These are phyloP conservation scores for Chloroceryle aenea DNA, from an alignment of 2,113 vertebrate genomes.

Conservation along the genomic window DNA sequence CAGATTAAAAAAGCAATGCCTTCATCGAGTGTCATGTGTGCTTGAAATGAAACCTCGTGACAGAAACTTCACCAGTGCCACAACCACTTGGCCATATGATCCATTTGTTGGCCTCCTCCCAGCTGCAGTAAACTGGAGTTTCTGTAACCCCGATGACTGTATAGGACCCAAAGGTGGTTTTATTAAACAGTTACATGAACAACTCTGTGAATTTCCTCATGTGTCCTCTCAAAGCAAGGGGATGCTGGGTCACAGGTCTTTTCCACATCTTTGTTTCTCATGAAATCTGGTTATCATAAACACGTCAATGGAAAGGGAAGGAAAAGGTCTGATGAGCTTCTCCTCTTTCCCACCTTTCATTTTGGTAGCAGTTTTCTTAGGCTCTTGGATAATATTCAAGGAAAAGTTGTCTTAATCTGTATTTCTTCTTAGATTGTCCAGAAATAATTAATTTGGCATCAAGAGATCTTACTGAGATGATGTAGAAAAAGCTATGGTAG, in stretches of 20 bases:
- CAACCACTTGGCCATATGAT: background rate
- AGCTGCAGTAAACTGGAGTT: background rate
- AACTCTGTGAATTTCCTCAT: background rate
- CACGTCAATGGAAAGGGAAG: background rate
- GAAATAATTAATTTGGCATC: background rate
- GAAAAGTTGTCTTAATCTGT: background rate
- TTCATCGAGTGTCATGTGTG: background rate
- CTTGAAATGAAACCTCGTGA: constrained; percentile 13
- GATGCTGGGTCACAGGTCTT: background rate
- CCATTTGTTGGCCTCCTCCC: background rate
- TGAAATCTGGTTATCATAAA: constrained; percentile 11
- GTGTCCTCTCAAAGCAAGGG: background rate
- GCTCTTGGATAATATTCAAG: background rate
- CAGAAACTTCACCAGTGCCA: background rate
- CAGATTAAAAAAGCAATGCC: constrained; percentile 4
- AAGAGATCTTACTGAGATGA: background rate
- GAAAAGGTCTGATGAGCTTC: background rate
- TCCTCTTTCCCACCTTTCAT: background rate
- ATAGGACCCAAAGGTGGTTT: background rate
- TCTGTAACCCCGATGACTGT: background rate
- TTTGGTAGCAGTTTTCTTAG: background rate
- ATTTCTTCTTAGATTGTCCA: background rate
- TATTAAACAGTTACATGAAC: background rate
- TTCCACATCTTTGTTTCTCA: background rate
- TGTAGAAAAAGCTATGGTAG: background rate